Percentiles rank a stretch among this genome's conserved stretches.
These are phyloP conservation scores for Acronicta psi DNA, from an alignment of 2,888 invertebrate genomes.

Conservation along the genomic window DNA sequence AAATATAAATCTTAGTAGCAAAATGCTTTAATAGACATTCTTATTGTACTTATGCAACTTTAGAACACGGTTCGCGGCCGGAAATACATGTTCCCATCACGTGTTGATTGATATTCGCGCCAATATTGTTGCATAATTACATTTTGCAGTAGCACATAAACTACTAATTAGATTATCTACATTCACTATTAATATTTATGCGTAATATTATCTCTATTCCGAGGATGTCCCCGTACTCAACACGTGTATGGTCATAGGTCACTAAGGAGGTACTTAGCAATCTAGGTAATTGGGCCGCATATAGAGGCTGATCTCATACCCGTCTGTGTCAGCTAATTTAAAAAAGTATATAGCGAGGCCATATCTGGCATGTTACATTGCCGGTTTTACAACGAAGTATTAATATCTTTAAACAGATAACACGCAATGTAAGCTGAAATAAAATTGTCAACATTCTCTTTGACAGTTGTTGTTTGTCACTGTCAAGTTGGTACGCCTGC, in stretches of 20 bases:
- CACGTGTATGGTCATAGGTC: constrained; percentile 51
- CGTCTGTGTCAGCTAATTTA: constrained; percentile 10
- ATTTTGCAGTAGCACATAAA: too few species aligned
- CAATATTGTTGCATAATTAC: too few species aligned
- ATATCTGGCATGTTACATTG: constrained; percentile 12
- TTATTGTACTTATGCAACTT: too few species aligned
- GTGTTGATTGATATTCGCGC: too few species aligned
- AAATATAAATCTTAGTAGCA: too few species aligned
- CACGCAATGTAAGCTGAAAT: constrained; percentile 13
- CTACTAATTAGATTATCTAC: neutral
- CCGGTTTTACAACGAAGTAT: neutral
- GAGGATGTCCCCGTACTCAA: constrained; percentile 23
- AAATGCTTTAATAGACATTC: too few species aligned
- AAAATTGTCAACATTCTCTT: constrained; percentile 11
- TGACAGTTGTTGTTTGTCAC: constrained; percentile 18
- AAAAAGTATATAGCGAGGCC: constrained; percentile 20
- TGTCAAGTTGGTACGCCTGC: constrained; percentile 54
- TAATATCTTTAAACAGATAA: neutral
- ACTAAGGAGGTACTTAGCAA: constrained; percentile 29
- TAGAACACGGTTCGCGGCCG: too few species aligned
- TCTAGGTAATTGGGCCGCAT: constrained; percentile 43
- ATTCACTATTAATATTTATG: neutral
- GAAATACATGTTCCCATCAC: too few species aligned
- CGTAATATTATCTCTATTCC: constrained; percentile 23
- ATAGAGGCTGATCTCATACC: constrained; percentile 52